These are phyloP conservation scores for Dendropsophus ebraccatus DNA, from an alignment of 2,113 vertebrate species.

Conservation along the genomic window DNA sequence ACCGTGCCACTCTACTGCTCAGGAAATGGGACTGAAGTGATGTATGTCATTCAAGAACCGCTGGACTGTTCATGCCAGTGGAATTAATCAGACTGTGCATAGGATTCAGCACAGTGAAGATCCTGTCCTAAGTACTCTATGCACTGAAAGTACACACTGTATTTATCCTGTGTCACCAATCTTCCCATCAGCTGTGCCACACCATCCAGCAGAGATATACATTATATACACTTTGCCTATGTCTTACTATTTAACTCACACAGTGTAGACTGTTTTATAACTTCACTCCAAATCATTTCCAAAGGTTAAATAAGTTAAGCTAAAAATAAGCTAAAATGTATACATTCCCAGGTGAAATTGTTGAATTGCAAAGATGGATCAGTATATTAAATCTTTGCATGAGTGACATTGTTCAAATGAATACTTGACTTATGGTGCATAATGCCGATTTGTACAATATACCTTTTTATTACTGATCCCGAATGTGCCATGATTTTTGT, in stretches of 20 bases:
- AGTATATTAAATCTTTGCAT: slow-evolving; percentile 33
- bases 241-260: not conserved
- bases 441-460: slow-evolving; percentile 48
- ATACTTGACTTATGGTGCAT: slow-evolving; percentile 51
- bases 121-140: slow-evolving; percentile 27
- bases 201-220: too few relatives aligned
- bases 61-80: slow-evolving; percentile 94
- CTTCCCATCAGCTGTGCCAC: not conserved
- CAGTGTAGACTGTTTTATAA: not conserved
- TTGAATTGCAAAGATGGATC: slow-evolving; percentile 24
- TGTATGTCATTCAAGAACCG: slow-evolving; percentile 90
- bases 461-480: slow-evolving; percentile 33
- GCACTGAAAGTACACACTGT: slow-evolving; percentile 29
- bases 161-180: not conserved
- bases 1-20: slow-evolving; percentile 89
- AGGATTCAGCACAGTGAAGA: not conserved
- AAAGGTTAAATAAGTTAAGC: not conserved
- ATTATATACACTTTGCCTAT: not conserved
- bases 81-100: slow-evolving; percentile 75
- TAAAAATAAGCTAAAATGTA: not conserved
- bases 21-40: slow-evolving; percentile 87
- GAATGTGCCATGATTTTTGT: slow-evolving; percentile 44
- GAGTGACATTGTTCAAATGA: slow-evolving; percentile 20
- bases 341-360: not conserved
- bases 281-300: not conserved